Percentiles rank a stretch among this genome's conserved stretches.
Conservation (phyloP, 2,888 invertebrate genomes). For the Oligia latruncula region DNA sequence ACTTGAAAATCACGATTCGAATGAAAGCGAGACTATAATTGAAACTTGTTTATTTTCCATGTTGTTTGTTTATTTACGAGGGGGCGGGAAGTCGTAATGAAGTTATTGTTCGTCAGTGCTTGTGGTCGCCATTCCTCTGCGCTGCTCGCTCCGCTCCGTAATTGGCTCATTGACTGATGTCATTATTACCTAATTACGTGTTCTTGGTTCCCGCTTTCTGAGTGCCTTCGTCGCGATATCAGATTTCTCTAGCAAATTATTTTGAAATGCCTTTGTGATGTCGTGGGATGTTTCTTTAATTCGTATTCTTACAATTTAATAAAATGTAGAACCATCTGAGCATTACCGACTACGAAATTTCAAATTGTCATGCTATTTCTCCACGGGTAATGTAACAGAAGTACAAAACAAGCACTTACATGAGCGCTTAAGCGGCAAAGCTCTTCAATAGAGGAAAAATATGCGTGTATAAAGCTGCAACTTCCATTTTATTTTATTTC, state of each 20-base stretch:
- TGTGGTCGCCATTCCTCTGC: conserved; percentile 55
- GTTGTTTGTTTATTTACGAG: conserved; percentile 75
- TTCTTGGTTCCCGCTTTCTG: conserved; percentile 62
- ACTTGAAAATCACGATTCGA: conserved; percentile 53
- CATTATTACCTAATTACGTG: conserved; percentile 74
- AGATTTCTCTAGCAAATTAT: conserved; percentile 47
- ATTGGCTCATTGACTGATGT: conserved; percentile 74
- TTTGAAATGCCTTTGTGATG: conserved; percentile 30
- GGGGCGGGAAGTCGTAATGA: conserved; percentile 69
- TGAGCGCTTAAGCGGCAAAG: conserved; percentile 21
- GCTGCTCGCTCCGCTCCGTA: conserved; percentile 63
- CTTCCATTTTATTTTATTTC: conserved; percentile 31
- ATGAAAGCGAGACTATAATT: conserved; percentile 60
- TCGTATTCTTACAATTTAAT: conserved; percentile 4
- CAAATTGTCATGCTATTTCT: conserved; percentile 23
- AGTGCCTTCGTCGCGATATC: conserved; percentile 47
- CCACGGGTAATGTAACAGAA: conserved; percentile 28
- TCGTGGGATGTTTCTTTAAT: conserved; percentile 1
- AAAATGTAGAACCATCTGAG: conserved; percentile 22
- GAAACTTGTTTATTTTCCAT: conserved; percentile 70
- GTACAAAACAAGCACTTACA: conserved; percentile 29
- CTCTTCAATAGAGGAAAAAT: conserved; percentile 41
- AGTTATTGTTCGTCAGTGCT: conserved; percentile 75
- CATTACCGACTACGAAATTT: conserved; percentile 22
- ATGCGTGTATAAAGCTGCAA: conserved; percentile 16